Evolutionary conservation across 2,888 invertebrate genomes (phyloP), one percentile per base, ranked within the genome.

Genomic region (Apamea crenata): DNA sequence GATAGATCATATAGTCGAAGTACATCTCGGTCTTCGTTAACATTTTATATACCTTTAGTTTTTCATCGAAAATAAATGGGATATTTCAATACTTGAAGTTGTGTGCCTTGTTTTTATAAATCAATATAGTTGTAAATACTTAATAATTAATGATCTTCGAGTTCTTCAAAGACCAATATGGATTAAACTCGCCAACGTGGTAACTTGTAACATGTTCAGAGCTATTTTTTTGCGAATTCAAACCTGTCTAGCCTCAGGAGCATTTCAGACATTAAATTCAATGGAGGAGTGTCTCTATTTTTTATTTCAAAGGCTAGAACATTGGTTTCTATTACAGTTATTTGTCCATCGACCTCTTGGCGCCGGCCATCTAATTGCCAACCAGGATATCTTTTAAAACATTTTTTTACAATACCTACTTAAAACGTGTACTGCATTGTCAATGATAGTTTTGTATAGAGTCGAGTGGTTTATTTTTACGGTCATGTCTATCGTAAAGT

Each of bases 341-440:
- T 32, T 73, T 82, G 90, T 84, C 74, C 87, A 85, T 76, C 71
- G 87, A 89, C 85, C 90, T 84, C 71, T 63, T 80, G 90, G 89
- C 89, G 89, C 90, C 88, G 56, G 68, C 36, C 18, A 71, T 80
- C 63, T 86, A 80, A 83, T 87, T 84, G 77, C 61, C 36, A 77
- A 80, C 74, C 79, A 82, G 81, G 81, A 88, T 88, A 63, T 82
- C 70, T 81, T 75, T 75, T 68, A 63, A 69, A 86, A 80, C 66
- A 59, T 67, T 81, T 78, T 78, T 89, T 83, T 79, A 76, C 66
- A 36, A 68, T 75, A 77, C 59, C 14, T 59, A 14, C 47, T 59
- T 32, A 40, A 59, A 73, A 82, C 86, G 81, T 81, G 88, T 68
- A 3, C 3, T 77, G 81, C 65, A 75, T 87, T 78, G 8, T 3